Conservation (phyloP, 1,140 invertebrate species). For the Drosophila erecta region DNA sequence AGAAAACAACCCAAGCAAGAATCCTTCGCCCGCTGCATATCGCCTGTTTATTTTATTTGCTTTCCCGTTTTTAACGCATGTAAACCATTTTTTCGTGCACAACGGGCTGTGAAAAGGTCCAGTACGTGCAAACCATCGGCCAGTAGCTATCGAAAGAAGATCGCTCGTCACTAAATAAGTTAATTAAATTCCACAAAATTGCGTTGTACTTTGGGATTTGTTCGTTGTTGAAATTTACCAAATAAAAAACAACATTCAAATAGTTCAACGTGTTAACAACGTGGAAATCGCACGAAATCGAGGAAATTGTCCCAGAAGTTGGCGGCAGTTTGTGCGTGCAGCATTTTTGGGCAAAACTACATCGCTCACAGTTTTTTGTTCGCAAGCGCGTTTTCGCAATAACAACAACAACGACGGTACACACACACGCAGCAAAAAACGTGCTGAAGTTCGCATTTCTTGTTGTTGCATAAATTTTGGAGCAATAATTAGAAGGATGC, state of each 20-base stretch:
- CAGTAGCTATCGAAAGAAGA: not conserved
- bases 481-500: slow-evolving; percentile 46
- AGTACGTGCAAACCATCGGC: not conserved
- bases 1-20: not conserved
- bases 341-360: slow-evolving; percentile 2
- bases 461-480: not conserved
- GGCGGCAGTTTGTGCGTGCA: not conserved
- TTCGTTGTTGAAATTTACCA: not conserved
- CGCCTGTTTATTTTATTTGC: not conserved
- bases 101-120: too few relatives aligned
- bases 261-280: not conserved
- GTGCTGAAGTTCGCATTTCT: slow-evolving; percentile 1
- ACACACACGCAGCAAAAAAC: slow-evolving; percentile 9
- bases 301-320: not conserved
- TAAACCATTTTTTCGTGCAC: not conserved
- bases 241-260: not conserved
- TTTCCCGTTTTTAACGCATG: not conserved
- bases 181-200: slow-evolving; percentile 52
- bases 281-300: not conserved
- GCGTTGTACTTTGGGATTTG: slow-evolving; percentile 49
- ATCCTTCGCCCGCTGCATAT: not conserved
- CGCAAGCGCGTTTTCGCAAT: not conserved
- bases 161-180: slow-evolving; percentile 2
- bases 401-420: not conserved
- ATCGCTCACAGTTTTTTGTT: not conserved